Evolutionary conservation across 37 sponge, comb jelly and placozoan species (phyloP).

Genomic region (Cladorhizidae sp.): DNA sequence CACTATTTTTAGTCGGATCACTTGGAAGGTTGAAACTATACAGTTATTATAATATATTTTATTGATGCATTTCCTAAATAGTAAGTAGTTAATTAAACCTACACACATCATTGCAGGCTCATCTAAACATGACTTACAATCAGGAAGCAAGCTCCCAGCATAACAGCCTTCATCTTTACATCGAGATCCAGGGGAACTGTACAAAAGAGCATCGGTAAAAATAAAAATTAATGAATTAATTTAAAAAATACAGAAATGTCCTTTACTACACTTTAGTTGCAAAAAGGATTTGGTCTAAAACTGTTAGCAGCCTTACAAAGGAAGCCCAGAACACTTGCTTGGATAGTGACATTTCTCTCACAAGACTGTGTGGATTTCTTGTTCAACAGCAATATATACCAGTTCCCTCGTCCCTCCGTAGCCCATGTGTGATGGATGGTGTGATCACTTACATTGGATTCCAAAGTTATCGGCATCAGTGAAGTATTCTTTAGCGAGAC

Average conservation of each 20-base stretch:
- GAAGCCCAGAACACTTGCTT: too few species aligned
- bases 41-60: too few species aligned
- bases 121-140: constrained; percentile 69
- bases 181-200: constrained; percentile 94
- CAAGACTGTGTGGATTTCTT: too few species aligned
- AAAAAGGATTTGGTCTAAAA: not conserved
- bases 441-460: constrained; percentile 55
- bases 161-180: constrained; percentile 90
- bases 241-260: not conserved
- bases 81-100: too few species aligned
- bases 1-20: too few species aligned
- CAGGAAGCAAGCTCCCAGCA: constrained; percentile 89
- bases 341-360: too few species aligned
- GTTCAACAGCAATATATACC: too few species aligned
- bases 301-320: too few species aligned
- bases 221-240: not conserved
- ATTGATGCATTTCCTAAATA: too few species aligned
- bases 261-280: not conserved
- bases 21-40: not conserved
- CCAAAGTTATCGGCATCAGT: constrained; percentile 99
- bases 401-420: not conserved
- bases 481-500: constrained; percentile 89
- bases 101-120: too few species aligned
- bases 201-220: too few species aligned
- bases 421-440: too few species aligned